A percentile compares a stretch with the other conserved stretches of the same genome.
These are phyloP conservation scores for Molossus molossus DNA, from an alignment of 2,797 vertebrate species.

Conservation along the genomic window DNA sequence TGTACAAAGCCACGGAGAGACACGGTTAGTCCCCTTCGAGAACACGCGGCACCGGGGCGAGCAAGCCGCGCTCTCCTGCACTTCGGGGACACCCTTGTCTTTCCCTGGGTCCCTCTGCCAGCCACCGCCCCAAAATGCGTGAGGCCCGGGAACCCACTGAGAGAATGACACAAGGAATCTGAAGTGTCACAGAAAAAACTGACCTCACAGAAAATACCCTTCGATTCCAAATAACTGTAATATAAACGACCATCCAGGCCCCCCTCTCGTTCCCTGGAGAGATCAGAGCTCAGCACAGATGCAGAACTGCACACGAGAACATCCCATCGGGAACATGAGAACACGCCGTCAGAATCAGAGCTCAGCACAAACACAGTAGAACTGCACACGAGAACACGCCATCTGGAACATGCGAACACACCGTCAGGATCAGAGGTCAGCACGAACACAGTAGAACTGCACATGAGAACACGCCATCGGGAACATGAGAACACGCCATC, in stretches of 20 bases:
- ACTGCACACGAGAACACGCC: neutral
- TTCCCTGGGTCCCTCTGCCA: neutral
- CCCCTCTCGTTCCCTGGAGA: neutral
- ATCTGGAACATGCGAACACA: too few relatives aligned
- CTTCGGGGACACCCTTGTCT: constrained; percentile 9
- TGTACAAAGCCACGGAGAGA: neutral
- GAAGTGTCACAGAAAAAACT: neutral
- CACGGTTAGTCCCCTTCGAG: neutral
- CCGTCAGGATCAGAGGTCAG: too few relatives aligned
- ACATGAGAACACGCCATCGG: too few relatives aligned
- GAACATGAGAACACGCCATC: too few relatives aligned
- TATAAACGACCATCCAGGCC: neutral
- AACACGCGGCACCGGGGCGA: neutral
- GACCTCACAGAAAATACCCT: neutral
- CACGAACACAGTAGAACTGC: too few relatives aligned
- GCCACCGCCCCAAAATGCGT: neutral
- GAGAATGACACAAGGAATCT: neutral
- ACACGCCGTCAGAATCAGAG: neutral
- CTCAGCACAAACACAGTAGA: neutral
- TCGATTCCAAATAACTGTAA: neutral
- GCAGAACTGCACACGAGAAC: neutral
- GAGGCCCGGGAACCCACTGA: neutral
- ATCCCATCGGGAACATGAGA: too few relatives aligned
- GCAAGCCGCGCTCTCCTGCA: neutral
- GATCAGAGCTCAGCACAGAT: neutral